A percentile compares a stretch with the other conserved stretches of the same genome.
phyloP scores from a whole-genome alignment of 2,797 vertebrate genomes.

The Anguilla pacifica region DNA sequence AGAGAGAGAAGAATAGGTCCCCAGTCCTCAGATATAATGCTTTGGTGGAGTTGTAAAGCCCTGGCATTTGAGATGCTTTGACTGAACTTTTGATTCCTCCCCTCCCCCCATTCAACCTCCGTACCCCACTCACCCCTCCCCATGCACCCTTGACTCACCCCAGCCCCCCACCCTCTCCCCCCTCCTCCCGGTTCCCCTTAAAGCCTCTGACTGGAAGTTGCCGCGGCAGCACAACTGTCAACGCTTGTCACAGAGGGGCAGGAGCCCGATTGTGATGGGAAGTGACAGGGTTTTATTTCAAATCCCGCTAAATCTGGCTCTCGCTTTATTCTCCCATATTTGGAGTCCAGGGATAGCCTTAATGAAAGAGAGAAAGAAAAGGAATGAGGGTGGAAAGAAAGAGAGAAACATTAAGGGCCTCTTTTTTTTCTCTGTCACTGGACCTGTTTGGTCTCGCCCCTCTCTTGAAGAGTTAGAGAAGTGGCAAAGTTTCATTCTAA shows the following conservation, averaged over 20 bases:
- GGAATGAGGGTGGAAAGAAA: not conserved
- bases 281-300: conserved; percentile 76
- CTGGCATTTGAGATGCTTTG: conserved; percentile 56
- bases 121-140: conserved; percentile 37
- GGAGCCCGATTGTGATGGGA: conserved; percentile 62
- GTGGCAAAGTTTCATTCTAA: conserved; percentile 2
- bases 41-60: conserved; percentile 62
- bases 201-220: conserved; percentile 72
- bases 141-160: conserved; percentile 17
- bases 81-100: conserved; percentile 61
- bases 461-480: conserved; percentile 9
- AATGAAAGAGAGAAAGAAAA: conserved; percentile 27
- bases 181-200: conserved; percentile 44
- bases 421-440: not conserved
- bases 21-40: conserved; percentile 51
- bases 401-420: conserved; percentile 23
- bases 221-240: conserved; percentile 77
- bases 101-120: conserved; percentile 33
- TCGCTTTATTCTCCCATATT: conserved; percentile 43
- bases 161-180: conserved; percentile 34
- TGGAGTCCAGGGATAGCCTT: conserved; percentile 32
- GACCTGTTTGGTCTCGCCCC: not conserved
- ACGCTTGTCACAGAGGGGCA: conserved; percentile 63
- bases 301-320: conserved; percentile 64
- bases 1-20: conserved; percentile 9